Base-by-base conservation (phyloP, 2,113 vertebrate genomes). In the Sialia sialis region DNA sequence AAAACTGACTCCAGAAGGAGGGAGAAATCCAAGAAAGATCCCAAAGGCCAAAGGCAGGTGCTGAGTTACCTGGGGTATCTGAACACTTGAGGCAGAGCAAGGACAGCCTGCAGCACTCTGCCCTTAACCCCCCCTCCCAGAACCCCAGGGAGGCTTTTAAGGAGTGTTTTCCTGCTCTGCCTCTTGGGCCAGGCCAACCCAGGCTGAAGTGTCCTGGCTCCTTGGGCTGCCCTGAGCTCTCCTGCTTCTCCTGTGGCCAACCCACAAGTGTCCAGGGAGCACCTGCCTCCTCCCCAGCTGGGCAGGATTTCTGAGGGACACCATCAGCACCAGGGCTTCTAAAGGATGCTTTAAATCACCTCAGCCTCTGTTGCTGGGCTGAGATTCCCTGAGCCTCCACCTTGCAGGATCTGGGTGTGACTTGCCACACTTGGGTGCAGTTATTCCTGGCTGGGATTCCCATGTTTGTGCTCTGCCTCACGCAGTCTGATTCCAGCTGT, bases 191-290 rank as follows among this genome's bases (percentile, higher is more conserved):
- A 20, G 26, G 22, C 23, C 19, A 9, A 6, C 13, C 16, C 0
- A 0, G 6, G 6, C 11, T 14, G 46, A 30, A 39, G 15, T 0
- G 12, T n/a, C 2, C 13, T 6, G 4, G 16, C 59, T 36, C n/a
- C 0, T 0, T 32, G 41, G 17, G 17, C 43, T 39, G 34, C 14
- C 3, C 11, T 59, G 76, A 41, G 5, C 17, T 26, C 62, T 58
- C 26, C 15, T 21, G 0, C 7, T 20, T 34, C 25, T 58, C 20
- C 52, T 22, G 7, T 9, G 15, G 26, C 49, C 6, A 0, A 6
- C 22, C 34, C 10, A 1, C 0, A 1, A 6, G 36, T 52, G 2
- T 3, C 6, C 44, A 36, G 68, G 32, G 72, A 18, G 72, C 34
- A 30, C 20, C 44, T 34, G 26, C 41, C 36, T 59, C 29, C 13